These are phyloP conservation scores for Euglossa dilemma DNA, from an alignment of 1,140 invertebrate species.

Conservation along the genomic window DNA sequence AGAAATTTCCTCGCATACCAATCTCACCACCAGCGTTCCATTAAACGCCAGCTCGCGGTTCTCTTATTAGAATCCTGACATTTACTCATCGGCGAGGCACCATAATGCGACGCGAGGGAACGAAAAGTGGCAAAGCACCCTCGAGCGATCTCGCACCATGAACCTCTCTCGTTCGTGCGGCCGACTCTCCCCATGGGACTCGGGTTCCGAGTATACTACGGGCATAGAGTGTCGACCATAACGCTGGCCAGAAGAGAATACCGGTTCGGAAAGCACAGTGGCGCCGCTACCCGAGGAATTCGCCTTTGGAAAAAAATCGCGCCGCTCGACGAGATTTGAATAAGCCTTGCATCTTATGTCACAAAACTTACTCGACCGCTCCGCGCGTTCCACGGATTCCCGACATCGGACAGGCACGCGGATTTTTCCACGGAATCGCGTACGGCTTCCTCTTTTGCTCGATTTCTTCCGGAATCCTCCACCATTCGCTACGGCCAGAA, in stretches of 20 bases:
- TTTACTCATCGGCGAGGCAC: conserved; percentile 67
- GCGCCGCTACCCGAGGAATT: conserved; percentile 67
- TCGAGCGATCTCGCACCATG: conserved; percentile 70
- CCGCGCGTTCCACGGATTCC: conserved; percentile 33
- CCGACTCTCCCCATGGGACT: conserved; percentile 67
- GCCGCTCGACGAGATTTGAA: conserved; percentile 36
- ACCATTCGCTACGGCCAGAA: background rate
- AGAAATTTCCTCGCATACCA: background rate
- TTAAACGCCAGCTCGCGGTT: background rate
- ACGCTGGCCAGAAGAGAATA: conserved; percentile 75
- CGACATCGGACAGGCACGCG: conserved; percentile 1
- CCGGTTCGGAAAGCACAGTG: conserved; percentile 73
- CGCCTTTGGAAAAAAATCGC: conserved; percentile 57
- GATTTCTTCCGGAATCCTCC: background rate
- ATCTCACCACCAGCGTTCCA: background rate
- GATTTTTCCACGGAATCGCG: background rate
- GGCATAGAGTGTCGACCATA: conserved; percentile 66
- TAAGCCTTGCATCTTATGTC: conserved; percentile 22
- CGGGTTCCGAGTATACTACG: conserved; percentile 64
- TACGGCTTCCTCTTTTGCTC: background rate
- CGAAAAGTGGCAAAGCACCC: conserved; percentile 76
- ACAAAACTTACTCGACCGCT: background rate
- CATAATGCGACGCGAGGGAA: conserved; percentile 67
- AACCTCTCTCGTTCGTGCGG: conserved; percentile 63
- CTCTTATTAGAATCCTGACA: conserved; percentile 18